Percentiles rank a stretch among this genome's conserved stretches.
Evolutionary conservation across 1,140 invertebrate genomes (phyloP).

Genomic region (Drosophila kohkoa): DNA sequence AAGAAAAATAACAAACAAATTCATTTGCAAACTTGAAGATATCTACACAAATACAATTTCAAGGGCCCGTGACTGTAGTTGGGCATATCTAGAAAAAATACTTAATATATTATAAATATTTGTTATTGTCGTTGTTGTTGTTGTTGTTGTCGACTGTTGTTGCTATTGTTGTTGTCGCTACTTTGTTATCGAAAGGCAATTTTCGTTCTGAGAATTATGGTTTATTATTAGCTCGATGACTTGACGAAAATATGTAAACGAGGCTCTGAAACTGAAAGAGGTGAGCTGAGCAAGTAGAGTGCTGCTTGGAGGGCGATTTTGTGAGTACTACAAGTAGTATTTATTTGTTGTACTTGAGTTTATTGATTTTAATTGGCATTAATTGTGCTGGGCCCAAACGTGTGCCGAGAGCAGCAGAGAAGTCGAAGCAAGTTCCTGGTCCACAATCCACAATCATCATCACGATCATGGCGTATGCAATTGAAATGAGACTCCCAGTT

Average conservation of each 20-base stretch:
- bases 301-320: conserved; percentile 37
- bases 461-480: conserved; percentile 47
- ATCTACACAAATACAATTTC: conserved; percentile 23
- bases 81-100: conserved; percentile 35
- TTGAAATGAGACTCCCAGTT: conserved; percentile 18
- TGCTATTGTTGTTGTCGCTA: conserved; percentile 34
- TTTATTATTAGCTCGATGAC: conserved; percentile 71
- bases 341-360: conserved; percentile 47
- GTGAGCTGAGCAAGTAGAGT: neutral
- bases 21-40: conserved; percentile 51
- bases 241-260: conserved; percentile 39
- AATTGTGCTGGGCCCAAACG: conserved; percentile 54
- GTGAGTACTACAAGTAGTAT: conserved; percentile 36
- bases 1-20: conserved; percentile 55
- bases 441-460: conserved; percentile 26
- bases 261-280: conserved; percentile 35
- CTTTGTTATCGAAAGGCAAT: conserved; percentile 64
- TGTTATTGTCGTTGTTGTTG: conserved; percentile 13
- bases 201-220: conserved; percentile 59
- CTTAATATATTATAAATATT: neutral
- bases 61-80: conserved; percentile 32
- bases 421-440: neutral
- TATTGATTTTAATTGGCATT: conserved; percentile 79
- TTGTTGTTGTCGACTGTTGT: neutral
- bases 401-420: neutral